Conservation (phyloP, 2,888 invertebrate species). For the Masnerella sp. region DNA sequence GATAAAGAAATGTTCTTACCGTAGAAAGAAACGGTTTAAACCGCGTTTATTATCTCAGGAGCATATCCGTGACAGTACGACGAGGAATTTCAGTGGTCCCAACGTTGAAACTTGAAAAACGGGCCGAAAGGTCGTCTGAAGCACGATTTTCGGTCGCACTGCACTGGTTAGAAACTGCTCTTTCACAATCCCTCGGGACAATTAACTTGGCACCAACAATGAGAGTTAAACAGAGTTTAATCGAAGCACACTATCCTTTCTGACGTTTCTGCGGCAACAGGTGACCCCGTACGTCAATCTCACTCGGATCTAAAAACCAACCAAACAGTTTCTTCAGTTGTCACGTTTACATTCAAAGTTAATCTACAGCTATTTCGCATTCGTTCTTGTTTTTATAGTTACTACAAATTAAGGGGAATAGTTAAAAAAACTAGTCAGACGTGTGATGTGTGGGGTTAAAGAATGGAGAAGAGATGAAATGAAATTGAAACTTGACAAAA, state of each 20-base stretch:
- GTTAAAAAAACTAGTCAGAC: too few species aligned
- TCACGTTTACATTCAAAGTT: background rate
- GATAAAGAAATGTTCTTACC: constrained; percentile 35
- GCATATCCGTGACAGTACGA: constrained; percentile 54
- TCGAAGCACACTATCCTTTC: constrained; percentile 56
- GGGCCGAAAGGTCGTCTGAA: constrained; percentile 4
- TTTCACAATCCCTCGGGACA: constrained; percentile 25
- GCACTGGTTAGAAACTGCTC: constrained; percentile 12
- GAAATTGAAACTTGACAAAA: too few species aligned
- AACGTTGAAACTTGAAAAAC: constrained; percentile 4
- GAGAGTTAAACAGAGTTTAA: constrained; percentile 29
- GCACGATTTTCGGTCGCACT: constrained; percentile 33
- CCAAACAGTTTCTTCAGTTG: constrained; percentile 7
- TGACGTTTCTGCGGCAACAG: constrained; percentile 37
- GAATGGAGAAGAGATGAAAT: too few species aligned
- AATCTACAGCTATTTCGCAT: too few species aligned
- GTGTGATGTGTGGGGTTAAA: too few species aligned
- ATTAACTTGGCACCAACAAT: constrained; percentile 38
- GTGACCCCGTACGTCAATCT: constrained; percentile 41
- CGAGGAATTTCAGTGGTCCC: constrained; percentile 4
- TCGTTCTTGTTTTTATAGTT: too few species aligned
- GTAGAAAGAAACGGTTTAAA: constrained; percentile 36
- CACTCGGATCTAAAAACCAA: constrained; percentile 40
- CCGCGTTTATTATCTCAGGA: constrained; percentile 56
- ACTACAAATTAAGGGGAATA: too few species aligned